Conservation (phyloP, 2,797 vertebrate species). For the Crypturellus tataupa region DNA sequence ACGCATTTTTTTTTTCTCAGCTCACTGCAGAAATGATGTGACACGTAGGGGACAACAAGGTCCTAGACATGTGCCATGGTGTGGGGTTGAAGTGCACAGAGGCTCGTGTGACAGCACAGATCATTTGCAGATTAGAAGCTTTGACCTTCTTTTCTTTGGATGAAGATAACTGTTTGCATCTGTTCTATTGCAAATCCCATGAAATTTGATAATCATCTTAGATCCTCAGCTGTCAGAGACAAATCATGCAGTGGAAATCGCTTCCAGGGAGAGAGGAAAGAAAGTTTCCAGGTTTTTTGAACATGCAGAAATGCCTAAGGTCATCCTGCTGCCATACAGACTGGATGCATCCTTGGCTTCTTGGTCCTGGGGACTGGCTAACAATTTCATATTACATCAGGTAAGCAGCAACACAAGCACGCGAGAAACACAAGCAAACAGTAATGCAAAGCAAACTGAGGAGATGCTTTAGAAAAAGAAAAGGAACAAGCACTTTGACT, state of each 20-base stretch:
- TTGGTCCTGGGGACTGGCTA: not conserved
- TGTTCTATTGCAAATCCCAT: not conserved
- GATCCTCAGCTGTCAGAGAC: not conserved
- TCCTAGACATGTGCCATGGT: accelerated
- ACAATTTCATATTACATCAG: not conserved
- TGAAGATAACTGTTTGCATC: not conserved
- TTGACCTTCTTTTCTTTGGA: not conserved
- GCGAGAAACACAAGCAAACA: not conserved
- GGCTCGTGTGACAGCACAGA: not conserved
- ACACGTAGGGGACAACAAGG: not conserved
- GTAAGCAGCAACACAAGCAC: not conserved
- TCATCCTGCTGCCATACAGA: not conserved
- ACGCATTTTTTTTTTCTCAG: not conserved
- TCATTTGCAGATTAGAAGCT: not conserved
- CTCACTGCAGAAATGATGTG: not conserved
- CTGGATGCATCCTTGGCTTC: no score
- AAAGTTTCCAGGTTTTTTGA: not conserved
- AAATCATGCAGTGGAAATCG: not conserved
- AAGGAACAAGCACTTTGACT: not conserved
- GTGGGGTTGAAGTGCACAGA: not conserved
- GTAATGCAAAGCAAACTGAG: not conserved
- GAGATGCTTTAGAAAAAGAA: not conserved
- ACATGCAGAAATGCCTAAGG: not conserved
- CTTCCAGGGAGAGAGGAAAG: not conserved
- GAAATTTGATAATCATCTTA: not conserved